phyloP scores from a whole-genome alignment of 2,113 vertebrate genomes.

The Pycnonotus jocosus region DNA sequence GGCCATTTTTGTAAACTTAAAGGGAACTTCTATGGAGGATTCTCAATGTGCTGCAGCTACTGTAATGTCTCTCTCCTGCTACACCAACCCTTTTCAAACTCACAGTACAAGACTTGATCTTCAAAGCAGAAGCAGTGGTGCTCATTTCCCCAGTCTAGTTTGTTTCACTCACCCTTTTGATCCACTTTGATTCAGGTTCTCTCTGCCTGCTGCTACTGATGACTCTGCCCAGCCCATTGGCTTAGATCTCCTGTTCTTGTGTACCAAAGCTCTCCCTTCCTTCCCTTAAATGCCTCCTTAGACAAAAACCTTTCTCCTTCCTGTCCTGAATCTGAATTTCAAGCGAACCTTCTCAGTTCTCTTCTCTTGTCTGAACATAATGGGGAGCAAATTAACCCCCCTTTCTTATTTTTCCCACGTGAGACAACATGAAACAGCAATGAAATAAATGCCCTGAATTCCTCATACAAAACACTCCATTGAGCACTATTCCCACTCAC shows the following conservation, averaged over 20 bases:
- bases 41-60: background rate
- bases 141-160: background rate
- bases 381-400: background rate
- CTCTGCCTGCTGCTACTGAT: background rate
- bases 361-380: background rate
- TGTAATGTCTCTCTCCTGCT: background rate
- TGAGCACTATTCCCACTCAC: background rate
- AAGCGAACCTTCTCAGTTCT: background rate
- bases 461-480: background rate
- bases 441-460: conserved; percentile 7
- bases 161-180: background rate
- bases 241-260: background rate
- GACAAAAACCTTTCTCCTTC: background rate
- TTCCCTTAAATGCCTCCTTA: background rate
- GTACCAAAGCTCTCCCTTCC: background rate
- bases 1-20: background rate
- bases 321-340: background rate
- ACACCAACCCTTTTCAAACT: background rate
- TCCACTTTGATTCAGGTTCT: background rate
- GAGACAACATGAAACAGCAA: background rate
- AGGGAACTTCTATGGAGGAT: background rate
- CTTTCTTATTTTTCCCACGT: background rate
- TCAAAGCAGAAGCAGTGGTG: background rate
- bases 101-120: background rate
- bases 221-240: background rate